Evolutionary conservation across 2,797 vertebrate genomes (phyloP), one percentile per base, ranked within the genome.

Genomic region (Notolepis coatsorum): DNA sequence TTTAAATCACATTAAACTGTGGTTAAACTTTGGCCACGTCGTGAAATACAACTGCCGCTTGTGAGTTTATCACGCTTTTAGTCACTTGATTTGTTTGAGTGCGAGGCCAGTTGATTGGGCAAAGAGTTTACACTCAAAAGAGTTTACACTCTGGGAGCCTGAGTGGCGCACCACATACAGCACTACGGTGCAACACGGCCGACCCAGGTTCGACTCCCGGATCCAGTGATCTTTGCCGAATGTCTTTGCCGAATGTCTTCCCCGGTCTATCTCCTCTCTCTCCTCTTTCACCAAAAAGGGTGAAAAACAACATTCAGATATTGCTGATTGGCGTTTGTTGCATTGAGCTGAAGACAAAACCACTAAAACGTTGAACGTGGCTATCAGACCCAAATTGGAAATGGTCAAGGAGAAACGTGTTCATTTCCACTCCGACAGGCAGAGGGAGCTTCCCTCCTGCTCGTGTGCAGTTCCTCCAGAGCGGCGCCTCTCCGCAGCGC

Each of bases 1-100:
- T 75, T 80, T 86, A 89, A 87, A 87, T 89, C 80, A 82, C 75
- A 85, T 78, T 87, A 84, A 87, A 87, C 77, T 71, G 82, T 79
- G 68, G 61, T 82, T 82, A 83, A 73, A 80, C 68, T 79, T 71
- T 47, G 67, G 52, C 74, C 68, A 12, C 6, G 10, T 17, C 64
- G 31, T 45, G 62, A 67, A 52, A 74, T 65, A 77, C 74, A 71
- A 58, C 49, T 61, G 28, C 73, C 77, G 73, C 57, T 73, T 72
- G 81, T 67, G 79, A 73, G 63, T 68, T 81, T 65, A 81, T 80
- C 65, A 55, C 57, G 63, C 69, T 51, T 56, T 67, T 66, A 80
- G 66, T 38, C 15, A 61, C 43, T 59, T 61, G 21, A 50, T 15
- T 53, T 7, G 23, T 55, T 21, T 48, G 27, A 73, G 64, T 60